These are phyloP conservation scores for Lutjanus erythropterus DNA, from an alignment of 2,113 vertebrate genomes.

Conservation along the genomic window DNA sequence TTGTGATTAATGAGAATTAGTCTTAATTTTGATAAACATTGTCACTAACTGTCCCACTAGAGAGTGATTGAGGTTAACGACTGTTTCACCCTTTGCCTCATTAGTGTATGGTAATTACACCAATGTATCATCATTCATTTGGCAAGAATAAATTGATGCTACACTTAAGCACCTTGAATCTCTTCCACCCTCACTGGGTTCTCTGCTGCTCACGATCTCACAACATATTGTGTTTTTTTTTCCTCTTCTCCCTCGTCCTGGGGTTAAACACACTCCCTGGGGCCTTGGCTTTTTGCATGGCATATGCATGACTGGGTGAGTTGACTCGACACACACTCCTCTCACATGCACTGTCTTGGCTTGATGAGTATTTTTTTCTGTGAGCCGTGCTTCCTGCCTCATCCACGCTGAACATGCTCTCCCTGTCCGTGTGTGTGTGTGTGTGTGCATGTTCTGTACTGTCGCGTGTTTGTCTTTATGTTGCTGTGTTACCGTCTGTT, in stretches of 20 bases:
- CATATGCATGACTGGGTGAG: constrained; percentile 85
- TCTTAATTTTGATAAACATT: neutral
- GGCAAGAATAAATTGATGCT: neutral
- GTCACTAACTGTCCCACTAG: neutral
- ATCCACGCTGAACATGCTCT: constrained; percentile 55
- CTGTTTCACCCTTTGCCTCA: neutral
- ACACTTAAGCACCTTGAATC: neutral
- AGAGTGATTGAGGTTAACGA: constrained; percentile 5
- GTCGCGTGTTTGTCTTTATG: constrained; percentile 28
- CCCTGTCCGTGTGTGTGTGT: constrained; percentile 36
- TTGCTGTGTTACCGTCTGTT: constrained; percentile 17
- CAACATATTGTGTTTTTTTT: constrained; percentile 50
- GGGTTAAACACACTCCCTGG: constrained; percentile 62
- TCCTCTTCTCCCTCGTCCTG: constrained; percentile 45
- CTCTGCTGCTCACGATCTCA: constrained; percentile 55
- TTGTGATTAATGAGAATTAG: neutral
- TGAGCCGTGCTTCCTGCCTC: constrained; percentile 36
- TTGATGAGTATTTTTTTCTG: constrained; percentile 25
- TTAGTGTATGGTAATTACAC: neutral
- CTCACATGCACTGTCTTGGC: constrained; percentile 39
- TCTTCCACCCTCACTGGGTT: constrained; percentile 16
- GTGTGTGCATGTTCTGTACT: neutral
- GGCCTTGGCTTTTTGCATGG: constrained; percentile 84
- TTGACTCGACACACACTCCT: constrained; percentile 65
- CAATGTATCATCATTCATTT: neutral